phyloP scores from a whole-genome alignment of 2,888 invertebrate genomes.

The Dolichopus griseipennis region DNA sequence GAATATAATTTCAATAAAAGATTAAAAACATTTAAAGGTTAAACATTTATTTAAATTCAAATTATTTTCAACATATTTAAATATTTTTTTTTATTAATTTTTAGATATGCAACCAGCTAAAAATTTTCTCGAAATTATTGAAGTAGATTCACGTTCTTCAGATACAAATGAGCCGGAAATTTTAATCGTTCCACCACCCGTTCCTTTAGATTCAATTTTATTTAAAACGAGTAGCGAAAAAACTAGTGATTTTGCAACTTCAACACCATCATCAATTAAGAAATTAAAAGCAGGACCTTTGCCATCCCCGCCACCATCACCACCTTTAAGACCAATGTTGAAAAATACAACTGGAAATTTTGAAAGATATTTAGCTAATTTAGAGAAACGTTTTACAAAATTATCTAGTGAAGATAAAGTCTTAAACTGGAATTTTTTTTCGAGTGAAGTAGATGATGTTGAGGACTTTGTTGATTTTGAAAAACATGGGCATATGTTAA shows the following conservation, averaged over 20 bases:
- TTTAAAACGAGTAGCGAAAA: background rate
- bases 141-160: background rate
- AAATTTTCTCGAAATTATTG: background rate
- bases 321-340: background rate
- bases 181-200: background rate
- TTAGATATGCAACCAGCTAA: background rate
- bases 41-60: background rate
- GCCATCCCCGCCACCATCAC: background rate
- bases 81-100: background rate
- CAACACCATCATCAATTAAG: background rate
- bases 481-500: slow-evolving; percentile 14
- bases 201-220: slow-evolving; percentile 6
- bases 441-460: slow-evolving; percentile 32
- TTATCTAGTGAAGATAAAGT: slow-evolving; percentile 30
- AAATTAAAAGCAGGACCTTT: background rate
- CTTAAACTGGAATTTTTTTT: slow-evolving; percentile 30
- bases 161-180: background rate
- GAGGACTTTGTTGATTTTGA: slow-evolving; percentile 38
- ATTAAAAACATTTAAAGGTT: background rate
- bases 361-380: slow-evolving; percentile 6
- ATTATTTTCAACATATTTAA: background rate
- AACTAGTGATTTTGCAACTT: background rate
- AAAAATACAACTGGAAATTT: slow-evolving; percentile 5
- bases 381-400: slow-evolving; percentile 9
- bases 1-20: background rate